Percentiles rank a stretch among this genome's conserved stretches.
Conservation (phyloP, 2,113 vertebrate genomes). For the Tachysurus vachellii region DNA sequence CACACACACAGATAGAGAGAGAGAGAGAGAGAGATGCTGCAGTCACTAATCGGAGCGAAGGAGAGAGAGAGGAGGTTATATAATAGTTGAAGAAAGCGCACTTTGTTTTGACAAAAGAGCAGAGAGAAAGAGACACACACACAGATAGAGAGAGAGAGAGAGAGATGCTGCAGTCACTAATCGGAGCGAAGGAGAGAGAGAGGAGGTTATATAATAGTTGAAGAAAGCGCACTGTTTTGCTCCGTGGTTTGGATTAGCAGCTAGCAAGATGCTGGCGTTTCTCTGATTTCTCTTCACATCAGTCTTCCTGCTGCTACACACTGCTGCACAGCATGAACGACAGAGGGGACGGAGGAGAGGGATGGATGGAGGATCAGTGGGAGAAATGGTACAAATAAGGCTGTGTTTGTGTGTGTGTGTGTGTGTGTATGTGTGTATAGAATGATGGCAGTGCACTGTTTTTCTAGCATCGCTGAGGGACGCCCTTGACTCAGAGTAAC, state of each 20-base stretch:
- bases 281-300: slow-evolving; percentile 56
- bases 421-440: slow-evolving; percentile 60
- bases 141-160: neutral
- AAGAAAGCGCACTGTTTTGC: neutral
- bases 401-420: slow-evolving; percentile 60
- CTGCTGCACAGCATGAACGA: slow-evolving; percentile 88
- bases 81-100: slow-evolving; percentile 19
- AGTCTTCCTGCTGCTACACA: slow-evolving; percentile 62
- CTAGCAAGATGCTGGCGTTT: slow-evolving; percentile 19
- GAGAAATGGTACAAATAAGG: slow-evolving; percentile 89
- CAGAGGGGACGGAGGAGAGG: slow-evolving; percentile 85
- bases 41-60: neutral
- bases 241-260: slow-evolving; percentile 14
- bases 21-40: slow-evolving; percentile 16
- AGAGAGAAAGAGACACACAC: no score
- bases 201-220: slow-evolving; percentile 32
- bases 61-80: slow-evolving; percentile 17
- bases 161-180: slow-evolving; percentile 16
- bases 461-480: slow-evolving; percentile 23
- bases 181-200: neutral
- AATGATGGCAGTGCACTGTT: neutral
- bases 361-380: slow-evolving; percentile 98
- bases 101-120: neutral
- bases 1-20: neutral
- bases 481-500: slow-evolving; percentile 53